Conservation (phyloP, 2,888 invertebrate genomes). For the Scaptomyza polygonia region DNA sequence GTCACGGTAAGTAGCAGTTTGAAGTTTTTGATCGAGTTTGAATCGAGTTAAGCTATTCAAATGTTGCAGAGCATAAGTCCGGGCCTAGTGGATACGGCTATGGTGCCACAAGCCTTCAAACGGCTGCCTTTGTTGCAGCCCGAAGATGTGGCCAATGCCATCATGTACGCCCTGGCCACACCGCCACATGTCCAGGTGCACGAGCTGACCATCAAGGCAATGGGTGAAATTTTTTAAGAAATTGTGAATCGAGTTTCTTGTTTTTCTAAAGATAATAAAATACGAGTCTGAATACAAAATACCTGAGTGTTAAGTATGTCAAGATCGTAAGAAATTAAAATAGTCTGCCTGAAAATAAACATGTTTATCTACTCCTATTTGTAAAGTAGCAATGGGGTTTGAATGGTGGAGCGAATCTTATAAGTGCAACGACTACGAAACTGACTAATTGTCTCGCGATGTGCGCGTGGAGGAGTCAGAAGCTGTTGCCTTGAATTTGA, state of each 20-base stretch:
- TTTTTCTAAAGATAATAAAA: too few species aligned
- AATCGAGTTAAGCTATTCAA: not conserved
- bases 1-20: constrained; percentile 71
- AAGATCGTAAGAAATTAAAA: not conserved
- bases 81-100: constrained; percentile 84
- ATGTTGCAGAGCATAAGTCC: constrained; percentile 84
- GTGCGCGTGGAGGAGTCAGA: constrained; percentile 85
- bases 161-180: constrained; percentile 72
- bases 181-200: constrained; percentile 77
- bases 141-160: constrained; percentile 73
- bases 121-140: constrained; percentile 61
- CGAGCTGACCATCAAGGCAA: constrained; percentile 76
- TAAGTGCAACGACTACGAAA: constrained; percentile 1
- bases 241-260: too few species aligned
- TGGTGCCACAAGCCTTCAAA: constrained; percentile 72
- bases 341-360: not conserved
- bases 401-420: not conserved
- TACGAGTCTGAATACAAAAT: not conserved
- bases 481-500: constrained; percentile 85
- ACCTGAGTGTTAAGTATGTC: not conserved
- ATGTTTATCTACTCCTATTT: not conserved
- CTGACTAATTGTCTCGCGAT: constrained; percentile 78
- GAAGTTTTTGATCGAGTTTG: too few species aligned
- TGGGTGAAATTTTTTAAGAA: constrained; percentile 71
- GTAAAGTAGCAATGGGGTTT: not conserved